Conservation (phyloP, 2,113 vertebrate species). For the Stomatorhinus ivindoensis region DNA sequence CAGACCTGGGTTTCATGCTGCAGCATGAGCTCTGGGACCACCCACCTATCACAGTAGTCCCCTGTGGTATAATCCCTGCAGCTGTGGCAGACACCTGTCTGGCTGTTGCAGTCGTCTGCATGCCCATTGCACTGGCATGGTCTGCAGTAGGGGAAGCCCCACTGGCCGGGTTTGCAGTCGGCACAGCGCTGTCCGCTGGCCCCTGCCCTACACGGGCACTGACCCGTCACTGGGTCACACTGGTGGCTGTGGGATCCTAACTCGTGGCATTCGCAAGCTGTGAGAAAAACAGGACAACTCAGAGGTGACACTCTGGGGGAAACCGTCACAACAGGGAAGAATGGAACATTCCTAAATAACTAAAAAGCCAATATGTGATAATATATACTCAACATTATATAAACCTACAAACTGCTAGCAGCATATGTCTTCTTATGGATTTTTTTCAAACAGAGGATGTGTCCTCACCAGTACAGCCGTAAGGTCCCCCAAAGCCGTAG, state of each 20-base stretch:
- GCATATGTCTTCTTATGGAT: not conserved
- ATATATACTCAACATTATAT: not conserved
- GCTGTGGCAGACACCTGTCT: constrained; percentile 49
- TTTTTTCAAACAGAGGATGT: not conserved
- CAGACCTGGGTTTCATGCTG: not conserved
- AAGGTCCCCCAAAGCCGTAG: constrained; percentile 63
- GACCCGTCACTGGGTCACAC: constrained; percentile 63
- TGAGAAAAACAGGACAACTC: not conserved
- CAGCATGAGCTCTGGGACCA: too few relatives aligned
- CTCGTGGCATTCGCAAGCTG: constrained; percentile 69
- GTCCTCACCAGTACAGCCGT: constrained; percentile 69
- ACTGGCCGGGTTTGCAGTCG: constrained; percentile 53
- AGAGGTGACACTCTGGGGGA: not conserved
- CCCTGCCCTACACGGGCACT: constrained; percentile 63
- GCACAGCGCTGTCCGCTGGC: constrained; percentile 63
- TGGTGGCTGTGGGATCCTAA: constrained; percentile 62
- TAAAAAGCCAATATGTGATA: not conserved
- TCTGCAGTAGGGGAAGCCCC: constrained; percentile 68
- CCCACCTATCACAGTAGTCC: constrained; percentile 64
- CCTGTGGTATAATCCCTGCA: constrained; percentile 61
- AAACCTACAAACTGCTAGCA: not conserved
- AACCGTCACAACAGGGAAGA: not conserved
- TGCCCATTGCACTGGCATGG: constrained; percentile 70
- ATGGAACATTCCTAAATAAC: not conserved
- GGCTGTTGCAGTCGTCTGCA: constrained; percentile 57